A percentile compares a stretch with the other conserved stretches of the same genome.
Conservation (phyloP, 2,888 invertebrate species). For the Cartodere bifasciata region DNA sequence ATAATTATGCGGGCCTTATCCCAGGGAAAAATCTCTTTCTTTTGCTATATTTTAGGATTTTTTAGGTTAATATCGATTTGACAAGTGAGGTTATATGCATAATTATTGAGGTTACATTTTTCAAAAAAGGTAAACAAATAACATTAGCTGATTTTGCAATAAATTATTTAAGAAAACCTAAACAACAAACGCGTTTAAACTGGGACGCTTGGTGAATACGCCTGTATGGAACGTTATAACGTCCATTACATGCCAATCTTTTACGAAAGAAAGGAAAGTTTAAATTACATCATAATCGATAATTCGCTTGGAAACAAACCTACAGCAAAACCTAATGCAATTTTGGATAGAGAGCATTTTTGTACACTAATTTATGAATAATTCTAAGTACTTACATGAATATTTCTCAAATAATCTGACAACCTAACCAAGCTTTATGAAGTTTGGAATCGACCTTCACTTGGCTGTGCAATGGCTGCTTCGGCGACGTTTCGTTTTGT, state of each 20-base stretch:
- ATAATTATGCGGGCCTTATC: no score
- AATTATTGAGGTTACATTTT: constrained; percentile 34
- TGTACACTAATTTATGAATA: constrained; percentile 4
- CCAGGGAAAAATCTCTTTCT: no score
- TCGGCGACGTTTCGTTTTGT: constrained; percentile 13
- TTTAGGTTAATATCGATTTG: constrained; percentile 30
- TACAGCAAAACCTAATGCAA: constrained; percentile 5
- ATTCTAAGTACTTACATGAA: constrained; percentile 25
- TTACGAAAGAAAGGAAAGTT: constrained; percentile 20
- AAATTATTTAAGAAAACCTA: no score
- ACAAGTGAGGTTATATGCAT: constrained; percentile 37
- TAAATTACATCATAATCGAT: constrained; percentile 28
- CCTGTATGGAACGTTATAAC: constrained; percentile 20
- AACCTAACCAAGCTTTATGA: constrained; percentile 36
- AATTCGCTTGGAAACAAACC: constrained; percentile 10
- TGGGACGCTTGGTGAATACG: no score
- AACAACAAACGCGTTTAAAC: no score
- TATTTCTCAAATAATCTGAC: constrained; percentile 26
- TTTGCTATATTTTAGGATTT: no score
- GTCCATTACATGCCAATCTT: constrained; percentile 23
- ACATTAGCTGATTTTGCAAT: constrained; percentile 2
- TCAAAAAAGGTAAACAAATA: constrained; percentile 34
- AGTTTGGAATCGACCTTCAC: constrained; percentile 30
- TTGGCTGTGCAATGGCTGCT: constrained; percentile 29
- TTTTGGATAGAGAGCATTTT: constrained; percentile 1